These are phyloP conservation scores for Trachops cirrhosus DNA, from an alignment of 2,797 vertebrate species.

Conservation along the genomic window DNA sequence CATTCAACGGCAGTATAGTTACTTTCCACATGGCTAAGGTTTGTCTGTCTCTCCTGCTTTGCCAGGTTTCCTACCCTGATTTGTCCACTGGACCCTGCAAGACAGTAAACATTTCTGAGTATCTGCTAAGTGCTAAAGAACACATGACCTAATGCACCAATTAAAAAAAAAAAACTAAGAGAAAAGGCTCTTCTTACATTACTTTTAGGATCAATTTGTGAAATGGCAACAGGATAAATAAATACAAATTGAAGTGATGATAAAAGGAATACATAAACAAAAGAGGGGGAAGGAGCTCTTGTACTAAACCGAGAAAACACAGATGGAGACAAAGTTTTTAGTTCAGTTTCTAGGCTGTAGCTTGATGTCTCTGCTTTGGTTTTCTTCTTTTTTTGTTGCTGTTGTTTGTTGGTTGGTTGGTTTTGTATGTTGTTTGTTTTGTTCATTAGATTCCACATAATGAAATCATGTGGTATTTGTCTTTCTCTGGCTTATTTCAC, in stretches of 20 bases:
- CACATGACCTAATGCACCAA: background rate
- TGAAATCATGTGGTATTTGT: background rate
- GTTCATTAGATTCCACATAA: background rate
- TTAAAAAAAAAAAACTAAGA: background rate
- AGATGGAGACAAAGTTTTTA: background rate
- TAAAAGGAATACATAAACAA: background rate
- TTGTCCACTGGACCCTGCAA: background rate
- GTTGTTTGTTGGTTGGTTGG: background rate
- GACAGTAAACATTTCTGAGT: background rate
- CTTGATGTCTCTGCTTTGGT: background rate
- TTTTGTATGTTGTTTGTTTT: background rate
- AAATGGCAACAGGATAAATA: background rate
- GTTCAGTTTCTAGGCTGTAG: background rate
- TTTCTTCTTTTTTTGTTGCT: background rate
- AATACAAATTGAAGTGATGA: background rate
- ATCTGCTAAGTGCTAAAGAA: background rate
- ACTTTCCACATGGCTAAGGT: background rate
- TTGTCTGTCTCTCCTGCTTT: background rate
- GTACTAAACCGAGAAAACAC: background rate
- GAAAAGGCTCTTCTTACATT: background rate
- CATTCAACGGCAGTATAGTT: background rate
- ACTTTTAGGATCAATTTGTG: background rate
- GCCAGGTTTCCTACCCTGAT: background rate
- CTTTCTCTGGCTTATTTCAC: background rate
- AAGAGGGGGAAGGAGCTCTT: background rate